These are phyloP conservation scores for Arbacia lixula DNA, from an alignment of 53 echinoderm and acorn worm species.

Conservation along the genomic window DNA sequence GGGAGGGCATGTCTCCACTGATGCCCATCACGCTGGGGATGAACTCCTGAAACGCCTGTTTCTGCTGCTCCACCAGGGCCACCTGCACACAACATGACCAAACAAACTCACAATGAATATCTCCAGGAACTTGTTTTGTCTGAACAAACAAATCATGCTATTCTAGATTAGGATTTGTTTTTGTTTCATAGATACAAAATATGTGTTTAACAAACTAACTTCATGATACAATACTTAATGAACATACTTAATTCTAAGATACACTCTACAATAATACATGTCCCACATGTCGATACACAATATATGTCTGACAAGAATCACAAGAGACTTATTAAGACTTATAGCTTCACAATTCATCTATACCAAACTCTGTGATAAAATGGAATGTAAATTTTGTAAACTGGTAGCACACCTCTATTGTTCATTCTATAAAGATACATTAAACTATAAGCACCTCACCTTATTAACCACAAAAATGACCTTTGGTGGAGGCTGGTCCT, in stretches of 20 bases:
- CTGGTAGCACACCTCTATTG: too few species aligned
- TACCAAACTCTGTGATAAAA: too few species aligned
- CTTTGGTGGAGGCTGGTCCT: conserved; percentile 12
- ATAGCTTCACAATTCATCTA: too few species aligned
- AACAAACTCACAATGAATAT: background rate
- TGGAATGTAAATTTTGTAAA: too few species aligned
- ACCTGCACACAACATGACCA: background rate
- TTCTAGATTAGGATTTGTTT: background rate
- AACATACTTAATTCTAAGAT: too few species aligned
- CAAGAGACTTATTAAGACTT: too few species aligned
- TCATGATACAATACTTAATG: too few species aligned
- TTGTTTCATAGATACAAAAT: background rate
- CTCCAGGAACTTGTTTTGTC: background rate
- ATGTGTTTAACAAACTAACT: too few species aligned
- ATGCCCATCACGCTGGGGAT: conserved; percentile 20
- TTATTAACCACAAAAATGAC: conserved; percentile 46
- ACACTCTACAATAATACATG: too few species aligned
- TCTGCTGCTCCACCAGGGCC: conserved; percentile 50
- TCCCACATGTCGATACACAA: too few species aligned
- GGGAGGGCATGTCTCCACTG: conserved; percentile 35
- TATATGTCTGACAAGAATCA: too few species aligned
- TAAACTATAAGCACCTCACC: background rate
- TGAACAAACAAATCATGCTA: background rate
- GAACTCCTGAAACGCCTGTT: conserved; percentile 37
- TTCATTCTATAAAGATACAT: too few species aligned